Percentiles rank a stretch among this genome's conserved stretches.
Evolutionary conservation across 2,888 invertebrate species (phyloP).

Genomic region (Melanchra persicariae): DNA sequence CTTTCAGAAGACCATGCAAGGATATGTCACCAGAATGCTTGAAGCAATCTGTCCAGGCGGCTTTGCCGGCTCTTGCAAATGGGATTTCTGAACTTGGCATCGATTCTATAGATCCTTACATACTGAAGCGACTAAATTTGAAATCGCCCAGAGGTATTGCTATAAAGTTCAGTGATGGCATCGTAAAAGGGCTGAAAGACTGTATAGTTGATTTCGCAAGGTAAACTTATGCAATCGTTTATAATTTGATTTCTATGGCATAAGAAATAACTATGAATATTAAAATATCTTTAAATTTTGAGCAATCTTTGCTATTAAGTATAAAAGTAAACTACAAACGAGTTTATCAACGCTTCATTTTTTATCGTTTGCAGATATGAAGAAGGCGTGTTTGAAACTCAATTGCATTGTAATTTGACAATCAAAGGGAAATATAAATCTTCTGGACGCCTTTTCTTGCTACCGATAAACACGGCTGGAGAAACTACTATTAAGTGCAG

Average conservation of each 20-base stretch:
- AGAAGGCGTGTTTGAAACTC: constrained; percentile 70
- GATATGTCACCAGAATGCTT: constrained; percentile 72
- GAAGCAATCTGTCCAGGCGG: constrained; percentile 70
- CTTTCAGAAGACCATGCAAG: constrained; percentile 68
- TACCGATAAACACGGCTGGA: constrained; percentile 79
- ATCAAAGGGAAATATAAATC: constrained; percentile 80
- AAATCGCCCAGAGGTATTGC: constrained; percentile 73
- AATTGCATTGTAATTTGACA: constrained; percentile 78
- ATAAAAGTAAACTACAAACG: constrained; percentile 6
- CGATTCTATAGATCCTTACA: constrained; percentile 75
- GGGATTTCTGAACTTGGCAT: constrained; percentile 75
- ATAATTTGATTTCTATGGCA: too few relatives aligned
- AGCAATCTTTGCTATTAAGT: neutral
- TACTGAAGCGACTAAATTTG: constrained; percentile 71
- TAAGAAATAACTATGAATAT: constrained; percentile 4
- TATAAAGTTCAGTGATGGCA: constrained; percentile 72
- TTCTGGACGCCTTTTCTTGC: constrained; percentile 76
- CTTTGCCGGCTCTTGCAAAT: constrained; percentile 70
- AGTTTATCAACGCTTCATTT: constrained; percentile 18
- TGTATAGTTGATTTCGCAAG: constrained; percentile 77
- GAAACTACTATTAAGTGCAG: constrained; percentile 77
- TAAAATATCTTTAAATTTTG: neutral
- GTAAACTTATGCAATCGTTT: constrained; percentile 53
- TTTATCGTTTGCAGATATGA: constrained; percentile 66
- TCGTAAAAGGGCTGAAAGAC: constrained; percentile 73